Evolutionary conservation across 2,888 invertebrate species (phyloP).

Genomic region (Scaptomyza caliginosa): DNA sequence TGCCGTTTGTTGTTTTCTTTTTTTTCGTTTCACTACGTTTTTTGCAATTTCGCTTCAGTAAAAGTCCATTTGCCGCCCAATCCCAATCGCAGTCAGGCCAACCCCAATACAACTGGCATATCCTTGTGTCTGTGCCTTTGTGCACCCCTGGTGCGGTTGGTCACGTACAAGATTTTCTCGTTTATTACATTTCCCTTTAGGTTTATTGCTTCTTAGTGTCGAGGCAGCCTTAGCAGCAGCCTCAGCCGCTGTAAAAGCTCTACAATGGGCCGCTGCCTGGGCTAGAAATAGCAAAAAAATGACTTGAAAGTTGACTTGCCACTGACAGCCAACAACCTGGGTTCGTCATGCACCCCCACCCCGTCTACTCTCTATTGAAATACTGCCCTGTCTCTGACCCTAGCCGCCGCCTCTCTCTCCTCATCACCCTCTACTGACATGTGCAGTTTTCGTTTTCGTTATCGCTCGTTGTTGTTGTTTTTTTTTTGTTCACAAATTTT

Average conservation of each 20-base stretch:
- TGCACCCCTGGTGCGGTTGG: slow-evolving; percentile 81
- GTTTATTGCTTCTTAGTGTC: slow-evolving; percentile 82
- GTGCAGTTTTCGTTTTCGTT: slow-evolving; percentile 62
- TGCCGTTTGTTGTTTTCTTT: slow-evolving; percentile 31
- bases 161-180: slow-evolving; percentile 83
- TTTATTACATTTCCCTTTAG: slow-evolving; percentile 83
- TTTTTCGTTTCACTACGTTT: no score
- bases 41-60: slow-evolving; percentile 66
- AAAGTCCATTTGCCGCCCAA: slow-evolving; percentile 71
- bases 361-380: slow-evolving; percentile 1
- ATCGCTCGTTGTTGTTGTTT: slow-evolving; percentile 16
- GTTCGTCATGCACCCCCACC: slow-evolving; percentile 63
- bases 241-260: slow-evolving; percentile 54
- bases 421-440: slow-evolving; percentile 45
- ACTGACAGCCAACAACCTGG: slow-evolving; percentile 76
- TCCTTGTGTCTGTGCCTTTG: slow-evolving; percentile 10
- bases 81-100: slow-evolving; percentile 39
- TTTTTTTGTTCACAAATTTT: slow-evolving; percentile 68
- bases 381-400: slow-evolving; percentile 11
- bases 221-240: slow-evolving; percentile 44
- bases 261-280: slow-evolving; percentile 36
- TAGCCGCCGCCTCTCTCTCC: neutral
- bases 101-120: slow-evolving; percentile 43
- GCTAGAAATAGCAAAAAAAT: slow-evolving; percentile 32
- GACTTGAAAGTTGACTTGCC: slow-evolving; percentile 72